Evolutionary conservation across 2,797 vertebrate genomes (phyloP).

Genomic region (Mormyrops boulengeri): DNA sequence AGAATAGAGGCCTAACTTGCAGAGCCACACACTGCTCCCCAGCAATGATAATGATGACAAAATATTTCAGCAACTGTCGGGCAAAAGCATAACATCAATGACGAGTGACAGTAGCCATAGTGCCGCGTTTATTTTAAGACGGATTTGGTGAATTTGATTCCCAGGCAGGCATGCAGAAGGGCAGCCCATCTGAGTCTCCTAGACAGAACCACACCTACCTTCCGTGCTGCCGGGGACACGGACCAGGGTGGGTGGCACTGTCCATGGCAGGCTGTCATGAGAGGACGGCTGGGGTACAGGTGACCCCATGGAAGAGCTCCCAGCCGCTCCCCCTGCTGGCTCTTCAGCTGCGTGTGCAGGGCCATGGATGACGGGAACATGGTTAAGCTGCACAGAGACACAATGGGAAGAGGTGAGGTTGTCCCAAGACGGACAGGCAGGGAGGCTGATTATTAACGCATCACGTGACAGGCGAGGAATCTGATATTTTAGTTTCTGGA

Average conservation of each 20-base stretch:
- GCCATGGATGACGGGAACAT: slow-evolving; percentile 60
- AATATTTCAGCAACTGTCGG: not conserved
- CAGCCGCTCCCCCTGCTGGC: slow-evolving; percentile 47
- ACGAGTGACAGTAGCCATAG: not conserved
- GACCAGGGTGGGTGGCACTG: slow-evolving; percentile 43
- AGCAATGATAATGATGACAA: not conserved
- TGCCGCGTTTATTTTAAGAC: not conserved
- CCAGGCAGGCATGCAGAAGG: not conserved
- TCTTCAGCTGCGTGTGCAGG: slow-evolving; percentile 51
- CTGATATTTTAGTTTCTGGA: not conserved
- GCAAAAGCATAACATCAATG: not conserved
- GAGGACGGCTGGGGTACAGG: slow-evolving; percentile 31
- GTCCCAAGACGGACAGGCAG: not conserved
- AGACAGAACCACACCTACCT: slow-evolving; percentile 52
- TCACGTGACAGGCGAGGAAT: not conserved
- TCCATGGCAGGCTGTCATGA: slow-evolving; percentile 42
- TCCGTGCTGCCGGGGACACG: slow-evolving; percentile 43
- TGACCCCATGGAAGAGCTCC: slow-evolving; percentile 46
- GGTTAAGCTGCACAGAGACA: slow-evolving; percentile 31
- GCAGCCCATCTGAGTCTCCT: not conserved
- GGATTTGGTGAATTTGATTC: not conserved
- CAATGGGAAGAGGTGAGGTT: not conserved
- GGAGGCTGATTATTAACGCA: not conserved
- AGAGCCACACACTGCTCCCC: not conserved
- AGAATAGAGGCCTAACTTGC: not conserved